Conservation (phyloP, 2,888 invertebrate species). For the Lysandra coridon region DNA sequence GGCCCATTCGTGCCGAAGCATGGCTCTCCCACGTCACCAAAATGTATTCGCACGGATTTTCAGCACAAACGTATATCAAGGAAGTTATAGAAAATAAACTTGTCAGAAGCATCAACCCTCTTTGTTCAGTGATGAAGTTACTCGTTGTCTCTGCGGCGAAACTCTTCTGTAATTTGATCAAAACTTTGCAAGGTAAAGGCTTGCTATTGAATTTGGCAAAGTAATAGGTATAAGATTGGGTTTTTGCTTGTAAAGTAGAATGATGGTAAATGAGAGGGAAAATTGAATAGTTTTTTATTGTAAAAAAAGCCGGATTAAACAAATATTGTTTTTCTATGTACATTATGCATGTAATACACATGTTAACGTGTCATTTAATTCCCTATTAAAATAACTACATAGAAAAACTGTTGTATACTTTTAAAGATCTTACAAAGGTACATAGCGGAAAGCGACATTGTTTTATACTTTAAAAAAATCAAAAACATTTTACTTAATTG, state of each 20-base stretch:
- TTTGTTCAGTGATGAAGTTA: conserved; percentile 6
- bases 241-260: not conserved
- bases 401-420: too few species aligned
- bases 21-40: not conserved
- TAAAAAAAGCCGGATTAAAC: not conserved
- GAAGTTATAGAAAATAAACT: conserved; percentile 4
- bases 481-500: too few species aligned
- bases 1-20: too few species aligned
- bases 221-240: not conserved
- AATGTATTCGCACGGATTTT: not conserved
- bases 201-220: not conserved
- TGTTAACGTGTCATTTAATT: too few species aligned
- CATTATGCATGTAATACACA: too few species aligned
- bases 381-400: too few species aligned
- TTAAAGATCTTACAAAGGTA: too few species aligned
- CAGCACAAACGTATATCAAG: not conserved
- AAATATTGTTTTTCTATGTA: not conserved
- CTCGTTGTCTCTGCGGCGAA: not conserved
- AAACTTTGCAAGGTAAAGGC: conserved; percentile 4
- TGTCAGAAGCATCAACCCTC: conserved; percentile 9
- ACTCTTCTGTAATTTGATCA: conserved; percentile 6
- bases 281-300: not conserved
- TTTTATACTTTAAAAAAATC: too few species aligned
- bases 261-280: not conserved
- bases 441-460: too few species aligned